A percentile compares a stretch with the other conserved stretches of the same genome.
Evolutionary conservation across 2,888 invertebrate species (phyloP).

Genomic region (Meandrusa payeni): DNA sequence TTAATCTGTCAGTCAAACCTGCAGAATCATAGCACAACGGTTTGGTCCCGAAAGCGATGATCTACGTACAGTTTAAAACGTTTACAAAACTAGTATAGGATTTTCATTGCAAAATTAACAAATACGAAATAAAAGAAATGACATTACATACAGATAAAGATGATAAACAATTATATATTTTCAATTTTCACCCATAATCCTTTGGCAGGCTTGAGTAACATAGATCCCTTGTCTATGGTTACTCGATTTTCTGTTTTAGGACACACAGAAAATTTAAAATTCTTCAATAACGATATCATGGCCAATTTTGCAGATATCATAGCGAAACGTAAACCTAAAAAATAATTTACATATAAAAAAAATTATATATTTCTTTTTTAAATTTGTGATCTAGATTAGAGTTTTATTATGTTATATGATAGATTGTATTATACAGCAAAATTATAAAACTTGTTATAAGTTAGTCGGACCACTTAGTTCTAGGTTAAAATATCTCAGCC

Average conservation of each 20-base stretch:
- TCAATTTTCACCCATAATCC: constrained; percentile 34
- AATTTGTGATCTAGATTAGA: too few relatives aligned
- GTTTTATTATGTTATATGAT: too few relatives aligned
- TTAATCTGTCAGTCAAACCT: too few relatives aligned
- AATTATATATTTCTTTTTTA: too few relatives aligned
- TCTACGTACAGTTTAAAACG: constrained; percentile 46
- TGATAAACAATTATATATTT: constrained; percentile 34
- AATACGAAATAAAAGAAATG: too few relatives aligned
- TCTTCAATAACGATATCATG: constrained; percentile 30
- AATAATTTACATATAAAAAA: too few relatives aligned
- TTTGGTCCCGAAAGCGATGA: constrained; percentile 82
- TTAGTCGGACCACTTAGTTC: too few relatives aligned
- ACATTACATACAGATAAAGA: not conserved
- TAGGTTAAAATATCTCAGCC: too few relatives aligned
- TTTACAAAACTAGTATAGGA: constrained; percentile 86
- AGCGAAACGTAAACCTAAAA: constrained; percentile 6
- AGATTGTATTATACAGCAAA: too few relatives aligned
- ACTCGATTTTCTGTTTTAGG: constrained; percentile 30
- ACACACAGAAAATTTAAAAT: constrained; percentile 30
- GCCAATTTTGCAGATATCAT: constrained; percentile 32
- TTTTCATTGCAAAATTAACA: too few relatives aligned
- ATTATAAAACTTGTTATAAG: too few relatives aligned
- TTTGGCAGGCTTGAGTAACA: constrained; percentile 28
- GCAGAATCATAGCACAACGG: constrained; percentile 83
- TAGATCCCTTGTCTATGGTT: constrained; percentile 24